Evolutionary conservation across 30 jellyfish, hydroid and myxozoan species (phyloP), one percentile per base, ranked within the genome.

Genomic region (Cassiopea andromeda): DNA sequence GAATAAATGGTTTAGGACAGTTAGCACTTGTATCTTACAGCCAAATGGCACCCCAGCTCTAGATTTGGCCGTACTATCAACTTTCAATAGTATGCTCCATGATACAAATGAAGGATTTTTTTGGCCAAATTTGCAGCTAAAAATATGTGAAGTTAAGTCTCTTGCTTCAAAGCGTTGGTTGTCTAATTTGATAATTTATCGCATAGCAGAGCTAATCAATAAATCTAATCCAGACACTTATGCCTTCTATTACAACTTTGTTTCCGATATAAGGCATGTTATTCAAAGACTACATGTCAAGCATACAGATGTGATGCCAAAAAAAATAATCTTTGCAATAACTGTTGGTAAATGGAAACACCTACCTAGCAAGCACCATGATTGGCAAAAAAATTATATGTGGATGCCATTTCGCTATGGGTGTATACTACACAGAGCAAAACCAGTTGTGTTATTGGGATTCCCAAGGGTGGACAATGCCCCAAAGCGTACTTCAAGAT

Each of bases 401-500:
- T 54, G 64, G 64, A 3, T 54, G 64, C 64, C 64, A 54, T 54
- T 54, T 54, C 12, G 64, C 64, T 54, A 54, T 54, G 64, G 64
- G 64, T 6, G 64, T 54, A 54, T 54, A 54, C 12, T 54, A 54
- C 12, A 10, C 64, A 10, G 92, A 75, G 57, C 48, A 27, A 18
- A 77, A 77, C 73, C 17, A 59, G 57, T 38, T 43, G 45, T 77
- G 14, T 64, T 77, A 77, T 47, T 38, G 86, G 60, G 76, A 77
- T 58, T 77, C 86, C 43, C 71, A 18, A 27, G 86, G 86, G 76
- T 77, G 86, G 75, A 77, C 77, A 18, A 75, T 48, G 45, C 84
- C 84, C 64, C 64, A 54, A 54, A 54, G 64, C 12, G 64, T 54
- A 54, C 7, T 54, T 54, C 64, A 10, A 54, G 64, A 54, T 3